These are phyloP conservation scores for Gnatocerus cornutus DNA, from an alignment of 2,888 invertebrate genomes.

Conservation along the genomic window DNA sequence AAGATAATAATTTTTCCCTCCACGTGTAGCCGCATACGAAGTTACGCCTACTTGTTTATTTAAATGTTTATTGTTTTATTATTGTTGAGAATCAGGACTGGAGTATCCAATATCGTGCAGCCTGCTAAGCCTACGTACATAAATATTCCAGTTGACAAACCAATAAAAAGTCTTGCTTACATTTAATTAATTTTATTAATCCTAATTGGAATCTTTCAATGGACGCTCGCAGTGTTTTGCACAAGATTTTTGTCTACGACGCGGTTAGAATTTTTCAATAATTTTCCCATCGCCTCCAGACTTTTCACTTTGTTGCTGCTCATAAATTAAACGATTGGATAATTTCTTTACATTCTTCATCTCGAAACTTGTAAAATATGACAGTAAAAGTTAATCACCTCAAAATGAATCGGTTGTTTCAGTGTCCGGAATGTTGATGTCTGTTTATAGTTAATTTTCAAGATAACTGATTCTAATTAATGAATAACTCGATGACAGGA, in stretches of 20 bases:
- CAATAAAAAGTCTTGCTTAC: conserved; percentile 3
- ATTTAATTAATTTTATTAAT: conserved; percentile 3
- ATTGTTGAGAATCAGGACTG: conserved; percentile 25
- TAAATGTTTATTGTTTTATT: conserved; percentile 52
- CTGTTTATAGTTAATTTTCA: conserved; percentile 33
- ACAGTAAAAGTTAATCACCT: conserved; percentile 36
- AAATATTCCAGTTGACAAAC: conserved; percentile 2
- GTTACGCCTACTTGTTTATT: conserved; percentile 52
- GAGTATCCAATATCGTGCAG: conserved; percentile 20
- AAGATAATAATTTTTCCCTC: conserved; percentile 53
- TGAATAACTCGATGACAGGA: conserved; percentile 34
- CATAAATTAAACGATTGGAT: conserved; percentile 28
- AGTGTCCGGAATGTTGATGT: conserved; percentile 28
- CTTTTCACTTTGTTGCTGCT: not conserved
- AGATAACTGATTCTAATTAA: conserved; percentile 38
- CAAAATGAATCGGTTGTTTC: conserved; percentile 34
- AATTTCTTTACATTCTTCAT: conserved; percentile 9
- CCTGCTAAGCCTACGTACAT: conserved; percentile 1
- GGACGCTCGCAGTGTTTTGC: not conserved
- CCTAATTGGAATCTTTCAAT: conserved; percentile 2
- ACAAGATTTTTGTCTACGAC: too few relatives aligned
- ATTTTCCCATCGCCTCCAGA: not conserved
- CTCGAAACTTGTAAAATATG: conserved; percentile 13
- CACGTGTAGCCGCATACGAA: conserved; percentile 45
- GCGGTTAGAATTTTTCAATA: too few relatives aligned